Evolutionary conservation across 2,113 vertebrate genomes (phyloP), one percentile per base, ranked within the genome.

Genomic region (Thamnophis sirtalis): DNA sequence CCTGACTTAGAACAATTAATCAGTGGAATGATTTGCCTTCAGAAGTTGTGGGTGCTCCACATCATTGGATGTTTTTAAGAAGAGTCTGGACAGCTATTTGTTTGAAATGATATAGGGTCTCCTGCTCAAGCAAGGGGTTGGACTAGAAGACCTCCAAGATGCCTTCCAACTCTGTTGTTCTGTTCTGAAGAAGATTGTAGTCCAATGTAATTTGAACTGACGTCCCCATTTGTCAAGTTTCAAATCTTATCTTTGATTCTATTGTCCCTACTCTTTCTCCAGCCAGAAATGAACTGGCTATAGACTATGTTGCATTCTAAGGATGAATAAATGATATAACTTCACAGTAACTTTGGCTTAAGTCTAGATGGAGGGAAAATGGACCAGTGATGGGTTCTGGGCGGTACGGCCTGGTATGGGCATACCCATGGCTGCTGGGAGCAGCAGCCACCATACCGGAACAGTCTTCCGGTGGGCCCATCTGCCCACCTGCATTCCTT

Each of bases 231-330:
- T 38, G 43, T 0, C 5, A 84, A 49, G 26, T 38, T 26, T 13
- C 43, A 48, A 22, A 17, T 13, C n/a, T 33, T 15, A 43, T 24
- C 50, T 17, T 68, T 7, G 33, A 11, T 15, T 50, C n/a, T 33
- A 91, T 21, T 53, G 10, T n/a, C 54, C 7, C 0, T 7, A 9
- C 49, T 19, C 19, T 24, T 9, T 21, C 5, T 56, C 28, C 48
- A 91, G 86, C 8, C 89, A 93, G 90, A 93, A 93, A 0, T 89
- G 50, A 55, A 73, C 19, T 91, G 93, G 84, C 38, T 73, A 24
- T 60, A 95, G 94, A 84, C 50, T 5, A 28, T 2, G 56, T 5
- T 90, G 56, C 56, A 91, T 54, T 93, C n/a, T 49, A 94, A 86
- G 86, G 21, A 38, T 21, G 33, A 43, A 80, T 80, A 38, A 80